phyloP scores from a whole-genome alignment of 37 sponge, comb jelly and placozoan genomes.

The Oopsacas minuta region DNA sequence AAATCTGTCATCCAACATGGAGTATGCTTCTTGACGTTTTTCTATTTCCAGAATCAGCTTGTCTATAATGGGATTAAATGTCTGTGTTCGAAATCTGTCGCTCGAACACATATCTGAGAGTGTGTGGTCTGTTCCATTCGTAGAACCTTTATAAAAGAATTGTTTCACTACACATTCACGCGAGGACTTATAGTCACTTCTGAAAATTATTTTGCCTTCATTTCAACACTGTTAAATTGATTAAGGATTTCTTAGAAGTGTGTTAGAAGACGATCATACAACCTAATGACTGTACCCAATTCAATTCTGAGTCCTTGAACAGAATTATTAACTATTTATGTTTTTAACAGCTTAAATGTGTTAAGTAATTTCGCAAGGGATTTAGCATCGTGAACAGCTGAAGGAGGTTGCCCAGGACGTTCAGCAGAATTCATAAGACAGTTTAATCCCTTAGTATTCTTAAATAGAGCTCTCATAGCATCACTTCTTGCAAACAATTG shows the following conservation, averaged over 20 bases:
- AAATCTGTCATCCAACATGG: background rate
- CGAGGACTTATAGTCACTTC: background rate
- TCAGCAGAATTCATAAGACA: background rate
- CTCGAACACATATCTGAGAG: background rate
- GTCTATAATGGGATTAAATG: background rate
- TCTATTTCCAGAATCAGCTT: background rate
- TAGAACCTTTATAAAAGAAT: background rate
- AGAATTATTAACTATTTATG: conserved; percentile 4
- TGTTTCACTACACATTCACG: background rate
- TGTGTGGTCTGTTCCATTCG: background rate
- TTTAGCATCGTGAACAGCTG: conserved; percentile 20
- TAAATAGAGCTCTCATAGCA: conserved; percentile 20
- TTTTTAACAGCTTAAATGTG: background rate
- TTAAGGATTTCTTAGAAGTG: background rate
- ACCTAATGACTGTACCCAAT: background rate
- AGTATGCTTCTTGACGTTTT: background rate
- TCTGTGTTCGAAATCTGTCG: background rate
- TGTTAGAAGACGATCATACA: background rate
- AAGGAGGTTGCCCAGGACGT: background rate
- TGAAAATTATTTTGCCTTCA: background rate
- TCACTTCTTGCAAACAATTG: conserved; percentile 19
- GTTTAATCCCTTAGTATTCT: background rate
- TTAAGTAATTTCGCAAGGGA: conserved; percentile 2
- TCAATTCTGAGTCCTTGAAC: conserved; percentile 13
- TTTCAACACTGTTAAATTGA: background rate